Base-by-base conservation (phyloP, 2,113 vertebrate species). In the Oryzias melastigma region DNA sequence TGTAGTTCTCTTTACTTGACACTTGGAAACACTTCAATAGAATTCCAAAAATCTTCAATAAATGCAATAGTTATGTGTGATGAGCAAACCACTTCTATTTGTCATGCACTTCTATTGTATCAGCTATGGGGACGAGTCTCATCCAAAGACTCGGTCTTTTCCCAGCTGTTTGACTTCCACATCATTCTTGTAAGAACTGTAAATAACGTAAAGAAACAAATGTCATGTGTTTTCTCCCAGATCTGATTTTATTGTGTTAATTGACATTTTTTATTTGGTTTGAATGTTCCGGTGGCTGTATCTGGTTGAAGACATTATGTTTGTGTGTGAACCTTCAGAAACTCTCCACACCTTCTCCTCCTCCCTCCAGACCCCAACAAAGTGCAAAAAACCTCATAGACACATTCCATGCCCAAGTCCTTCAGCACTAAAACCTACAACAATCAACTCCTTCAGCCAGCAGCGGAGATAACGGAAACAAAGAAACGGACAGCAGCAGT, bases 211-310 rank as follows among this genome's bases (percentile, higher is more conserved):
- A 5, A 7, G 15, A 63, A 49, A 60, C 35, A 56, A 55, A 29
- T 3, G 0, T 6, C 47, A 15, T n/a, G 10, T 0, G 0, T 4
- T 67, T 68, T 71, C 58, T 67, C 82, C 72, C 71, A 84, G 69
- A 82, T 52, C 24, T 59, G 56, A 78, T 47, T 85, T 85, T 85
- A 85, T 83, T 86, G 51, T 41, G 52, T 62, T 44, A 27, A 15
- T 57, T 52, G 46, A 35, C 60, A 59, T 24, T 10, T 56, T 78
- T n/a, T 14, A 20, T 65, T 71, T 52, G 41, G 50, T 59, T 47
- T 62, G 52, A 61, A 25, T 58, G 65, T 65, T 68, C 77, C 19
- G 7, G n/a, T 46, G 15, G 57, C 49, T 51, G 53, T 71, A 68
- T 77, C 78, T 48, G 65, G 62, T 64, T 74, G 50, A 69, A 62